Evolutionary conservation across 2,797 vertebrate species (phyloP).

Genomic region (Glyptemys insculpta): DNA sequence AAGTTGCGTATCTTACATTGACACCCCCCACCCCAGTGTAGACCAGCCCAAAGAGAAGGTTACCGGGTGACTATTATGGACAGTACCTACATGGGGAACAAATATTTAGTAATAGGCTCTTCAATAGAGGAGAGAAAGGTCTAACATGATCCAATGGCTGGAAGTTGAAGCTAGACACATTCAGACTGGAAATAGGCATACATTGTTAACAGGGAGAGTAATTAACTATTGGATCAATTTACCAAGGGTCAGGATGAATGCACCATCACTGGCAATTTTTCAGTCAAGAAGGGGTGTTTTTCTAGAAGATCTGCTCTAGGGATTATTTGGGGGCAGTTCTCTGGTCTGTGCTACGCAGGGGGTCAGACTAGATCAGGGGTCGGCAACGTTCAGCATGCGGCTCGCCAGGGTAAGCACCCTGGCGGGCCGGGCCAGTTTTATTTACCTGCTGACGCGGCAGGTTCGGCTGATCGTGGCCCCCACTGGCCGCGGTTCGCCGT

Average conservation of each 20-base stretch:
- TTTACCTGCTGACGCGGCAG: too few relatives aligned
- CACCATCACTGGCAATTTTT: neutral
- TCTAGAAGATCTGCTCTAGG: neutral
- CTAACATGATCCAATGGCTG: neutral
- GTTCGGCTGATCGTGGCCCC: too few relatives aligned
- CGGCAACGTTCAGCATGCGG: too few relatives aligned
- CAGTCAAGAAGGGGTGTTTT: neutral
- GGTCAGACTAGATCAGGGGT: too few relatives aligned
- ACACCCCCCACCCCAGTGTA: too few relatives aligned
- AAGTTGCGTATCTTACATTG: too few relatives aligned
- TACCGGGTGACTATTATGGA: neutral
- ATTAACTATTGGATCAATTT: neutral
- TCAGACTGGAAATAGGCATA: neutral
- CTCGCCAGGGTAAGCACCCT: too few relatives aligned
- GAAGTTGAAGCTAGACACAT: neutral
- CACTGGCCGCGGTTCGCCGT: too few relatives aligned
- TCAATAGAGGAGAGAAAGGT: neutral
- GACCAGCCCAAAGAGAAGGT: neutral
- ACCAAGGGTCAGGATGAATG: neutral
- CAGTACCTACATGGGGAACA: neutral
- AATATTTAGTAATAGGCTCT: neutral
- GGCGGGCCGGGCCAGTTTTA: too few relatives aligned
- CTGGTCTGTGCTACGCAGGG: neutral
- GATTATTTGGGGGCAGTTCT: neutral
- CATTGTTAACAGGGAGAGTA: neutral